phyloP scores from a whole-genome alignment of 2,888 invertebrate species.

The Caenorhabditis uteleia region DNA sequence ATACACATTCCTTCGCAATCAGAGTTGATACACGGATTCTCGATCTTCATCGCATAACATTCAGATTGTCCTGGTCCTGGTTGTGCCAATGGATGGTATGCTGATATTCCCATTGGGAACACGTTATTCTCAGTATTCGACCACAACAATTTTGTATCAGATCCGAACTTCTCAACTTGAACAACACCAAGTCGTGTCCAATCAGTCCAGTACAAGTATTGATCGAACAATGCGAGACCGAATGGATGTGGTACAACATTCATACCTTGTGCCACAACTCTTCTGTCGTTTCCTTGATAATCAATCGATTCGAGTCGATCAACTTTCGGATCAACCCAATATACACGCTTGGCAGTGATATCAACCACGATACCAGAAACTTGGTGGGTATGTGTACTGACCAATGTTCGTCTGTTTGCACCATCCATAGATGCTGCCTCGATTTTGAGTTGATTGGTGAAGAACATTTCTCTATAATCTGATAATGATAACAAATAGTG shows the following conservation, averaged over 20 bases:
- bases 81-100: constrained; percentile 67
- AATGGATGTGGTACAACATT: constrained; percentile 89
- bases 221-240: constrained; percentile 90
- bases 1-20: constrained; percentile 83
- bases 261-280: constrained; percentile 64
- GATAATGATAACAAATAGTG: constrained; percentile 7
- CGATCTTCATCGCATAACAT: constrained; percentile 62
- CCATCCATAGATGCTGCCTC: constrained; percentile 93
- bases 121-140: constrained; percentile 65
- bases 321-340: constrained; percentile 92
- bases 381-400: constrained; percentile 89
- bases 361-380: constrained; percentile 77
- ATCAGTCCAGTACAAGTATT: constrained; percentile 91
- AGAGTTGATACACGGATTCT: constrained; percentile 65
- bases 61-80: constrained; percentile 63
- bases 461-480: constrained; percentile 75
- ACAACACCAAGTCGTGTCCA: constrained; percentile 76
- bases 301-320: constrained; percentile 95
- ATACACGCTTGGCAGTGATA: constrained; percentile 85
- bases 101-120: constrained; percentile 69
- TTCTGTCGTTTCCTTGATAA: constrained; percentile 79
- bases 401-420: constrained; percentile 81
- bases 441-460: constrained; percentile 76
- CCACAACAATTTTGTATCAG: constrained; percentile 60
- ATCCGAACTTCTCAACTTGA: constrained; percentile 68